Base-by-base conservation (phyloP, 2,888 invertebrate genomes). In the Drosophila stalkeri region DNA sequence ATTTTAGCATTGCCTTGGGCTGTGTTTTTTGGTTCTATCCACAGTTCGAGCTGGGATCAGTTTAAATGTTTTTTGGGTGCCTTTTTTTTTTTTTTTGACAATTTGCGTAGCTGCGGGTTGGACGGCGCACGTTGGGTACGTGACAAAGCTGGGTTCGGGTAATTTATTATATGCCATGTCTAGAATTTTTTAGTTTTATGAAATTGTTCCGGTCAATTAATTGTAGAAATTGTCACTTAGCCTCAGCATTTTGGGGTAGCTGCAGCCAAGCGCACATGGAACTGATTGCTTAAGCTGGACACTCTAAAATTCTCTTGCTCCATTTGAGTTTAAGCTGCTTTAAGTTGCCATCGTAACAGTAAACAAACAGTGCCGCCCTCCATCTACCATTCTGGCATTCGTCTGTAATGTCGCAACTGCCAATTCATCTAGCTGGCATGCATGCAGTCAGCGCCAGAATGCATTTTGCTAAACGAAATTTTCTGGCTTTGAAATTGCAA, bases 191-290 rank as follows among this genome's bases (percentile, higher is more conserved):
- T 76, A 81, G 81, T 89, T 90, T 91, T 91, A 89, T 90, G 90
- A 90, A 87, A 91, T 90, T 82, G 86, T 91, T 91, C 86, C 86
- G 90, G 86, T 90, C 91, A 91, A 91, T 91, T 91, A 91, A 91
- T 82, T 90, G 80, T 77, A 77, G 80, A 81, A 91, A 90, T 91
- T 84, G 79, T 75, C 78, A 75, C 66, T 79, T 79, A 51, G 57
- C 67, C 63, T 5, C 6, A 31, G 27, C 27, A 18, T 52, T 59
- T 60, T 54, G 49, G 61, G 65, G 55, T 54, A 39, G 43, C 47
- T 31, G 16, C 39, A n/a, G 31, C 27, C 20, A 16, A 43, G 20
- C 46, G 12, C 20, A 47, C 18, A 31, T 14, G 20, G 20, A 47
- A 6, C 35, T 60, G 76, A 77, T 72, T 77, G 57, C 31, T 63